These are phyloP conservation scores for Emmelina monodactyla DNA, from an alignment of 2,888 invertebrate species.

Conservation along the genomic window DNA sequence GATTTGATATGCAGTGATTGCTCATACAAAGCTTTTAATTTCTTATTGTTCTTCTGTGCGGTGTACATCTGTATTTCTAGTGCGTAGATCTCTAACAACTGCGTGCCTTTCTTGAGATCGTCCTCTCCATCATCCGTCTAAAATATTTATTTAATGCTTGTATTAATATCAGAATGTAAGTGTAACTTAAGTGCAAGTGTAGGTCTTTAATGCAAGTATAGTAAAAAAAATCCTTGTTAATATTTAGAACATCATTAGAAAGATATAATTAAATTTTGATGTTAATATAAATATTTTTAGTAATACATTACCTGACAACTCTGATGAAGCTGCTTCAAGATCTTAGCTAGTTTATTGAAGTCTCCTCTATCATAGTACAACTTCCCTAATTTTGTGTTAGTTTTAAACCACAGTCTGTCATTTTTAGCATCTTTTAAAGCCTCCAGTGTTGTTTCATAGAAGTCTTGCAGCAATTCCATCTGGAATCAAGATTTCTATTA, in stretches of 20 bases:
- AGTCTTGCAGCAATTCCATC: conserved; percentile 98
- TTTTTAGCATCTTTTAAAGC: conserved; percentile 98
- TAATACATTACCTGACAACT: conserved; percentile 98
- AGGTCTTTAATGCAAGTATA: too few species aligned
- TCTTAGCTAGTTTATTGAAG: conserved; percentile 93
- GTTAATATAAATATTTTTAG: too few species aligned
- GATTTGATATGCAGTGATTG: conserved; percentile 98
- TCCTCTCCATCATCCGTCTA: conserved; percentile 98
- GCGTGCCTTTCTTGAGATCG: conserved; percentile 97
- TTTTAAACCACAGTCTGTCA: conserved; percentile 99
- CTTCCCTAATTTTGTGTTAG: conserved; percentile 98
- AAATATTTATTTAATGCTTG: too few species aligned
- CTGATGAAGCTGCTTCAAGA: conserved; percentile 95
- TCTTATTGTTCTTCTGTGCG: conserved; percentile 99
- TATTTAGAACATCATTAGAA: too few species aligned
- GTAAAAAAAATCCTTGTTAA: too few species aligned
- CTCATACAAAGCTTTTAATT: conserved; percentile 94
- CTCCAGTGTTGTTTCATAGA: conserved; percentile 96
- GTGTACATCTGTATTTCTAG: conserved; percentile 99
- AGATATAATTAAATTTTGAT: too few species aligned
- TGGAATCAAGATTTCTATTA: conserved; percentile 41
- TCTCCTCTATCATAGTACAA: conserved; percentile 96
- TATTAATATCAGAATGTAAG: too few species aligned
- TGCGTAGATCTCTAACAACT: conserved; percentile 97
- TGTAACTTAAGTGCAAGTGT: too few species aligned